Conservation (phyloP, 1,140 invertebrate species). For the Papilio polyxenes region DNA sequence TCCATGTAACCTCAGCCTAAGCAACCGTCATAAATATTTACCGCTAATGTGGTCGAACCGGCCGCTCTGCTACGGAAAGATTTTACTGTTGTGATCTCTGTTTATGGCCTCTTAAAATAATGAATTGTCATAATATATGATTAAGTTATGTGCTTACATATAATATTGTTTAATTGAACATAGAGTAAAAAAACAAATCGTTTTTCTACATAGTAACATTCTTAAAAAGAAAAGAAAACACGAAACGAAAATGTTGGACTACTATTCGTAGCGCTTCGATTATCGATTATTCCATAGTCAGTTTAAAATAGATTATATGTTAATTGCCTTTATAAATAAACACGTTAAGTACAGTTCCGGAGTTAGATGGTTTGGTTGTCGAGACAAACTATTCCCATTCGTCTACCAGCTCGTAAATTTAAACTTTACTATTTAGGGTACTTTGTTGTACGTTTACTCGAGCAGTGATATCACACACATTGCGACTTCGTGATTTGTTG, state of each 20-base stretch:
- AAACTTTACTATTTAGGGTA: slow-evolving; percentile 28
- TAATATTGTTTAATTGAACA: background rate
- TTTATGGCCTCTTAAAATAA: slow-evolving; percentile 33
- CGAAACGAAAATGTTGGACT: no score
- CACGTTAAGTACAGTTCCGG: slow-evolving; percentile 34
- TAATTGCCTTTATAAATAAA: slow-evolving; percentile 35
- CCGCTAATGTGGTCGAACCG: slow-evolving; percentile 48
- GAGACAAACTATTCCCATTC: slow-evolving; percentile 36
- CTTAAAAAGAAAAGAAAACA: no score
- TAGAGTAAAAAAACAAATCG: background rate
- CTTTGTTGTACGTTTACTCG: slow-evolving; percentile 5
- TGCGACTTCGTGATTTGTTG: background rate
- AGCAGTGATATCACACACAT: background rate
- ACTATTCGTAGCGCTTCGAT: background rate
- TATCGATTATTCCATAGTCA: background rate
- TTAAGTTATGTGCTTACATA: background rate
- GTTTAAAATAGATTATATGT: slow-evolving; percentile 9
- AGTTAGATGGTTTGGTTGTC: slow-evolving; percentile 33
- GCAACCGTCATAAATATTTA: slow-evolving; percentile 61
- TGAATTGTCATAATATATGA: background rate
- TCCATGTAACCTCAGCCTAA: slow-evolving; percentile 42
- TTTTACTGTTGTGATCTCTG: slow-evolving; percentile 43
- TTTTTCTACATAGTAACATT: no score
- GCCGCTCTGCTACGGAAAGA: slow-evolving; percentile 46
- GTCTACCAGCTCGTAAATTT: slow-evolving; percentile 36